These are phyloP conservation scores for Cheilosia vernalis DNA, from an alignment of 2,888 invertebrate species.

Conservation along the genomic window DNA sequence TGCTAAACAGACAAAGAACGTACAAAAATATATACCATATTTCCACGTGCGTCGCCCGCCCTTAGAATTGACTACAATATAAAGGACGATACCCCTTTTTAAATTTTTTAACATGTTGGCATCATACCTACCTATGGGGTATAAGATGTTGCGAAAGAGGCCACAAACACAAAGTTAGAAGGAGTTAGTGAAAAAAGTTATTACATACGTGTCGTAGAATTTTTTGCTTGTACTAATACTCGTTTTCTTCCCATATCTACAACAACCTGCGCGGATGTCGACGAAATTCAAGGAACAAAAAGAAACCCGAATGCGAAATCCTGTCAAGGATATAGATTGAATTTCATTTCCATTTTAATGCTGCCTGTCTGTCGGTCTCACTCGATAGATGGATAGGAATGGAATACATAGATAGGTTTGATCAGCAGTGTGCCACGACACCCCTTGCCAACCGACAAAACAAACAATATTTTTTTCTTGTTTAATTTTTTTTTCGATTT, in stretches of 20 bases:
- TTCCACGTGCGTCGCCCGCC: conserved; percentile 1
- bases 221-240: conserved; percentile 51
- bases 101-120: conserved; percentile 47
- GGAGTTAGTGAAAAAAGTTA: conserved; percentile 51
- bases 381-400: conserved; percentile 66
- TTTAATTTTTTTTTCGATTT: not conserved
- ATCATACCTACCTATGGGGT: conserved; percentile 29
- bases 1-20: conserved; percentile 45
- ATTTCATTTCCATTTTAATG: conserved; percentile 72
- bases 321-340: conserved; percentile 70
- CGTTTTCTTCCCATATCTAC: conserved; percentile 7
- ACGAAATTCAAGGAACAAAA: conserved; percentile 41
- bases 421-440: conserved; percentile 50
- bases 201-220: conserved; percentile 63
- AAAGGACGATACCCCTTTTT: conserved; percentile 52
- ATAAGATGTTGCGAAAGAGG: conserved; percentile 54
- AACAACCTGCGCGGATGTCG: conserved; percentile 14
- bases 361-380: conserved; percentile 53
- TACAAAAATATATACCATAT: conserved; percentile 35
- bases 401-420: conserved; percentile 53
- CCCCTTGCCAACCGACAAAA: conserved; percentile 70
- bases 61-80: conserved; percentile 35
- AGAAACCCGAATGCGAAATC: conserved; percentile 59
- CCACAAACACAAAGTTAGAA: conserved; percentile 45
- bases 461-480: conserved; percentile 49